Percentiles rank a stretch among this genome's conserved stretches.
These are phyloP conservation scores for Chloroceryle inda DNA, from an alignment of 2,797 vertebrate species.

Conservation along the genomic window DNA sequence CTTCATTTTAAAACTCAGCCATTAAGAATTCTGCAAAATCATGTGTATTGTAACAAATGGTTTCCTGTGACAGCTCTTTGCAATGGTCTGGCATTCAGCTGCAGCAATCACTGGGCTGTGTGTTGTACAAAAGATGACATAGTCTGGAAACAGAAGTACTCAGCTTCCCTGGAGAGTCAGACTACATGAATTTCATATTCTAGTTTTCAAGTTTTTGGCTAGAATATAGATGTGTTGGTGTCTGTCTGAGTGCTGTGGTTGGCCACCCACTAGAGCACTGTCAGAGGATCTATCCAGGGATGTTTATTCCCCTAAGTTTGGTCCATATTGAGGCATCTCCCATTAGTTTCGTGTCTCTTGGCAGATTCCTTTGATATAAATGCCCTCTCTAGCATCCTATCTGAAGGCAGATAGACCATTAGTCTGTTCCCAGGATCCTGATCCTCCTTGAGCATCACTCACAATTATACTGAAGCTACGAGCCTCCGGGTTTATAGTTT, in stretches of 20 bases:
- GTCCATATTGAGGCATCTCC: not conserved
- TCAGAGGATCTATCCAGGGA: not conserved
- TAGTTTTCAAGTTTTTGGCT: not conserved
- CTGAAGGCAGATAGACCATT: not conserved
- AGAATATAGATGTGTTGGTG: not conserved
- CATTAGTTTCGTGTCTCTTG: not conserved
- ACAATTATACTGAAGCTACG: not conserved
- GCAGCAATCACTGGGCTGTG: not conserved
- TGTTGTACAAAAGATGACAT: not conserved
- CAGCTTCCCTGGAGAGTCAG: not conserved
- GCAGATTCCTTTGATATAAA: not conserved
- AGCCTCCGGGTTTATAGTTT: not conserved
- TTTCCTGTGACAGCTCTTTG: not conserved
- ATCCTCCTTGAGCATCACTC: not conserved
- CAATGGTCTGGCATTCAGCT: not conserved
- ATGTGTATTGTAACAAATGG: not conserved
- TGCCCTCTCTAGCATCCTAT: not conserved
- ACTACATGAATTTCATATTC: not conserved
- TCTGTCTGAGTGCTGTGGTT: not conserved
- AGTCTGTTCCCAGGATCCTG: not conserved
- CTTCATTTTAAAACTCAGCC: conserved; percentile 35
- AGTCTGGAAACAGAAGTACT: conserved; percentile 20
- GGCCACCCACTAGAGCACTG: not conserved
- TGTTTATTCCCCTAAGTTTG: not conserved
- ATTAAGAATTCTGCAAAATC: conserved; percentile 20